Base-by-base conservation (phyloP, 2,113 vertebrate genomes). In the Tragelaphus strepsiceros region DNA sequence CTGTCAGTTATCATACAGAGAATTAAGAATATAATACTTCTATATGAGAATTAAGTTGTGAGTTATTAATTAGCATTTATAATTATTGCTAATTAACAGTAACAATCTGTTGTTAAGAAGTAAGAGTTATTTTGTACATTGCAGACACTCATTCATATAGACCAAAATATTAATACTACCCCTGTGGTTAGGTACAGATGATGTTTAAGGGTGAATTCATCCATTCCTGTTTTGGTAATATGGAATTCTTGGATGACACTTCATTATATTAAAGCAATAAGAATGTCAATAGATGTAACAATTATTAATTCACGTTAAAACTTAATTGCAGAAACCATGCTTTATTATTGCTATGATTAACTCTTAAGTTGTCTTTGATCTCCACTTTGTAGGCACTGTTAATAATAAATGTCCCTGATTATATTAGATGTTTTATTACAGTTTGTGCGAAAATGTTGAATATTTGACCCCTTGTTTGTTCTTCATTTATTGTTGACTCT, bases 311-410 rank as follows among this genome's bases (percentile, higher is more conserved):
- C 35, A 32, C 30, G 30, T 96, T 93, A 39, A 88, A 93, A 85
- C 4, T 97, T n/a, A 78, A 15, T 53, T 61, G 56, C 13, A 96
- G 61, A 87, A 88, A 35, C n/a, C 88, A 2, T 94, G 30, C 54
- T 94, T 78, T 92, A 74, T 93, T 93, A 62, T 82, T 91, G 32
- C 35, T 88, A 5, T 95, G 30, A 77, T 85, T 88, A 89, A 81
- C 89, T 95, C 15, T 93, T 80, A 49, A 87, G 21, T 81, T 85
- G 21, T 19, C 22, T 80, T 96, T 93, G 7, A 83, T 67, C 77
- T 1, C 22, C 85, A 26, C 51, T 61, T 88, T 88, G 21, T 90
- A 86, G 6, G 4, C 3, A 22, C 30, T 96, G 13, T 64, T 83
- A 87, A 82, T 78, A 94, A 64, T 32, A 93, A 32, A 62, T 89